Conservation (phyloP, 2,888 invertebrate genomes). For the Margaritifera margaritifera region DNA sequence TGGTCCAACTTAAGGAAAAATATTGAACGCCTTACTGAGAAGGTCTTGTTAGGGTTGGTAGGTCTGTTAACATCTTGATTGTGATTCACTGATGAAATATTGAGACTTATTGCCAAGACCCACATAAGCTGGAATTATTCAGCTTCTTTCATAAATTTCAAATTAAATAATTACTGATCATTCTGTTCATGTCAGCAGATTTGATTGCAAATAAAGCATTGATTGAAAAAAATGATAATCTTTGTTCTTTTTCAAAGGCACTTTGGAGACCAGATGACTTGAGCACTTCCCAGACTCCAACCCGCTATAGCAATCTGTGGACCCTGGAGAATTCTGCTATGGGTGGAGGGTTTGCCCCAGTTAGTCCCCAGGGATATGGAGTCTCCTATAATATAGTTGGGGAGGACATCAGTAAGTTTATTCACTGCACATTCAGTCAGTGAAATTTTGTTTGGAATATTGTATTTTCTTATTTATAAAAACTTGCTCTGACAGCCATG, state of each 20-base stretch:
- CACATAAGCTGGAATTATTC: too few relatives aligned
- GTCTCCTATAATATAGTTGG: slow-evolving; percentile 61
- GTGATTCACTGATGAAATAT: too few relatives aligned
- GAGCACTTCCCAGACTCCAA: slow-evolving; percentile 64
- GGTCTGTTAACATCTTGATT: too few relatives aligned
- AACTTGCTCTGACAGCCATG: background rate
- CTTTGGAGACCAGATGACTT: slow-evolving; percentile 47
- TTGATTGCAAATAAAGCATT: too few relatives aligned
- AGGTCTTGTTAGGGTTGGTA: too few relatives aligned
- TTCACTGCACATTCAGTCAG: background rate
- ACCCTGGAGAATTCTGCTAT: slow-evolving; percentile 39
- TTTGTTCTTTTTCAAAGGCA: slow-evolving; percentile 26
- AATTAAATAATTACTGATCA: too few relatives aligned
- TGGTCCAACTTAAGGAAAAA: too few relatives aligned
- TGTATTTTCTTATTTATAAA: background rate
- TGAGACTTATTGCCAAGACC: too few relatives aligned
- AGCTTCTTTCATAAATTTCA: too few relatives aligned
- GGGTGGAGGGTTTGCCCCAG: slow-evolving; percentile 58
- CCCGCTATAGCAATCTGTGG: slow-evolving; percentile 46
- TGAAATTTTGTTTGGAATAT: background rate
- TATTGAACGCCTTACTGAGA: too few relatives aligned
- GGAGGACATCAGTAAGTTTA: slow-evolving; percentile 56
- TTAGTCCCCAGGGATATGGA: slow-evolving; percentile 55
- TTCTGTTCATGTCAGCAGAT: too few relatives aligned
- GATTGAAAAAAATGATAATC: too few relatives aligned